Evolutionary conservation across 1,140 invertebrate species (phyloP).

Genomic region (Drosophila tani): DNA sequence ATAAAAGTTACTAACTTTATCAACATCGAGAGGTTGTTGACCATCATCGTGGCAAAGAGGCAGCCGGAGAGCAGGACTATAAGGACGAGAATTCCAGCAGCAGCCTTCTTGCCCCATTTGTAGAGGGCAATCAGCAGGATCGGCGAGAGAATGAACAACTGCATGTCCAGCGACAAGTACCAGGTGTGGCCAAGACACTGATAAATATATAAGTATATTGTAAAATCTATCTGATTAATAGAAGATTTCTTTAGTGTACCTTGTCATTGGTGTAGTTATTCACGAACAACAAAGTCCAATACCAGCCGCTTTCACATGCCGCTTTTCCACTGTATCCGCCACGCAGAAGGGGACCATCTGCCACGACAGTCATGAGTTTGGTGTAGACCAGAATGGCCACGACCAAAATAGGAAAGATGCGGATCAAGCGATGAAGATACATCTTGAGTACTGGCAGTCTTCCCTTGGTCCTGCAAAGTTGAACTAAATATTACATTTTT

Average conservation of each 20-base stretch:
- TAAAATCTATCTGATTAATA: no score
- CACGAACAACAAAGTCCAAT: conserved; percentile 48
- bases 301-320: conserved; percentile 66
- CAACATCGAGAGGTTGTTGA: conserved; percentile 26
- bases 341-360: not conserved
- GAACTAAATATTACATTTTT: not conserved
- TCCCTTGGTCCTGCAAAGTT: conserved; percentile 17
- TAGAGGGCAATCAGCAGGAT: conserved; percentile 89
- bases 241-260: conserved; percentile 87
- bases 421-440: no score
- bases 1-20: conserved; percentile 6
- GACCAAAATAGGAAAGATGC: no score
- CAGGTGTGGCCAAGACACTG: conserved; percentile 95
- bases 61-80: conserved; percentile 27
- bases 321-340: conserved; percentile 19
- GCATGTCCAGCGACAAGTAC: conserved; percentile 94
- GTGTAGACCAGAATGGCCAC: no score
- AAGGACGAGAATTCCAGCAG: conserved; percentile 30
- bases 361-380: conserved; percentile 9
- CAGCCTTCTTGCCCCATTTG: conserved; percentile 86
- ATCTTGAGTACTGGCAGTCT: not conserved
- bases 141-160: conserved; percentile 91
- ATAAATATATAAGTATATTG: no score
- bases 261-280: conserved; percentile 56
- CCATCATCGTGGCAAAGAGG: conserved; percentile 20